Percentiles rank a stretch among this genome's conserved stretches.
phyloP scores from a whole-genome alignment of 2,797 vertebrate species.

The Alauda arvensis region DNA sequence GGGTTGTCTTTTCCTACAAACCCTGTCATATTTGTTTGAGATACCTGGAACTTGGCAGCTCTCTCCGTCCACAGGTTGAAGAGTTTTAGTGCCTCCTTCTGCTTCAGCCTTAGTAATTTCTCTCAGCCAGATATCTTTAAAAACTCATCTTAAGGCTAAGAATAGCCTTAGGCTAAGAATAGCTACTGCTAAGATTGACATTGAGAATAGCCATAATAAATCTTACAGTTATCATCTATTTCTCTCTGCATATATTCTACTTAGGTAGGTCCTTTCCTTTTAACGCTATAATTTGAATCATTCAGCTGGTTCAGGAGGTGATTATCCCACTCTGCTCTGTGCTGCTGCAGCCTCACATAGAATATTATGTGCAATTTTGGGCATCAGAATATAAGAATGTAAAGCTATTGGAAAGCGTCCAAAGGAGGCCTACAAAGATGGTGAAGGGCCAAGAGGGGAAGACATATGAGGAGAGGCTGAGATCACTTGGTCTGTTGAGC shows the following conservation, averaged over 20 bases:
- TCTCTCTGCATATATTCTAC: background rate
- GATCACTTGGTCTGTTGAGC: background rate
- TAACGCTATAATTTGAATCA: fast-evolving
- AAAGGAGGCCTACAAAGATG: background rate
- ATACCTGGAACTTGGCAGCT: background rate
- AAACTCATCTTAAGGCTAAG: background rate
- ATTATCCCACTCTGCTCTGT: background rate
- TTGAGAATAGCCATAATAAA: background rate
- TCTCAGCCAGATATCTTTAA: background rate
- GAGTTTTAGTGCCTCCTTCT: background rate
- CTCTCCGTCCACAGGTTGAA: background rate
- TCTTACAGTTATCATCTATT: background rate
- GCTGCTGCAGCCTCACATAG: background rate
- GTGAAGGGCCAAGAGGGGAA: background rate
- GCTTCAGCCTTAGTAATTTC: background rate
- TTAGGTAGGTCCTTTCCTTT: background rate
- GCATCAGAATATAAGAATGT: background rate
- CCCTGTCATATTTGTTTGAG: background rate
- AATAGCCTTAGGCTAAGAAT: background rate
- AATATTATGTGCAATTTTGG: background rate
- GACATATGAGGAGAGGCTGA: background rate
- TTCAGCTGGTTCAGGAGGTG: background rate
- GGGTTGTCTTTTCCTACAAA: background rate
- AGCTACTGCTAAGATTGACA: background rate
- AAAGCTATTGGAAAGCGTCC: background rate